Conservation (phyloP, 1,140 invertebrate genomes). For the Lysiphlebus fabarum region DNA sequence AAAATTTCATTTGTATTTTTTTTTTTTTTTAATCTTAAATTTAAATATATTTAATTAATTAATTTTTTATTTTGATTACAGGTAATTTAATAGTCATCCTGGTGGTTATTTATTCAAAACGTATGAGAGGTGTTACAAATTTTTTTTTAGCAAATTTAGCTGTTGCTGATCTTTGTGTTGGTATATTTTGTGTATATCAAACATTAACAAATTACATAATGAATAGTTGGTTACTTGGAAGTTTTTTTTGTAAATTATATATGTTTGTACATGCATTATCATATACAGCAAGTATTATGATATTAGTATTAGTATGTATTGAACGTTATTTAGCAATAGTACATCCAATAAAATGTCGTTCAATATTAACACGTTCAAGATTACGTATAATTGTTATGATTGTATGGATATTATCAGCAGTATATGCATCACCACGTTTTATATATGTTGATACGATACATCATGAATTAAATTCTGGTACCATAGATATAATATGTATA, state of each 20-base stretch:
- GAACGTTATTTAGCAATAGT: conserved; percentile 80
- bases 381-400: conserved; percentile 68
- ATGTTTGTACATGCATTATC: conserved; percentile 77
- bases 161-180: conserved; percentile 79
- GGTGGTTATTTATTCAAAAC: conserved; percentile 73
- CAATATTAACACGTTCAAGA: conserved; percentile 68
- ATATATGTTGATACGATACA: conserved; percentile 69
- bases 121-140: conserved; percentile 77
- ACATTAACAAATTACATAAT: conserved; percentile 76
- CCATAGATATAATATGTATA: conserved; percentile 70
- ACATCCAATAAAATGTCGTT: conserved; percentile 76
- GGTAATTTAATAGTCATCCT: conserved; percentile 80
- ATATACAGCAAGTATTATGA: conserved; percentile 79
- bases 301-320: conserved; percentile 77
- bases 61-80: conserved; percentile 51
- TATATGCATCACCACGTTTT: conserved; percentile 74
- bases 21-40: neutral
- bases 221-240: conserved; percentile 73
- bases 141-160: conserved; percentile 82
- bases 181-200: conserved; percentile 82
- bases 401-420: conserved; percentile 73
- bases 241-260: conserved; percentile 80
- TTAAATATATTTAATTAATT: neutral
- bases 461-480: conserved; percentile 58
- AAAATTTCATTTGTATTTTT: neutral